Percentiles rank a stretch among this genome's conserved stretches.
Conservation (phyloP, 2,797 vertebrate species). For the Tolypeutes matacus region DNA sequence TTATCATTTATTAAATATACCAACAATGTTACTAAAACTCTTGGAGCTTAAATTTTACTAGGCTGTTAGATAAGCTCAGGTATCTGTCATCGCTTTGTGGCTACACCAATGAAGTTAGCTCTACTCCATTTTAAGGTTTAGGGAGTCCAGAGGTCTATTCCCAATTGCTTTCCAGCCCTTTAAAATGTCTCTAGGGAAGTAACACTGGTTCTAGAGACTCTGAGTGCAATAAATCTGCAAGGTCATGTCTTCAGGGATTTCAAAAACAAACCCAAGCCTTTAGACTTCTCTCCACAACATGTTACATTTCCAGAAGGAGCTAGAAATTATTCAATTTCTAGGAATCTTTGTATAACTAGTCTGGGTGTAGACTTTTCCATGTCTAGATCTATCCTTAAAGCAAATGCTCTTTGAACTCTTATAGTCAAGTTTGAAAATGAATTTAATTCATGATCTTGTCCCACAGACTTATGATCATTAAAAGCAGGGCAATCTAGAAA, state of each 20-base stretch:
- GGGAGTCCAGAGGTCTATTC: background rate
- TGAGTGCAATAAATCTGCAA: background rate
- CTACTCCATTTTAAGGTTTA: background rate
- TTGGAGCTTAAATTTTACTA: background rate
- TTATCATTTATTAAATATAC: background rate
- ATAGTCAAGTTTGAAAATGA: background rate
- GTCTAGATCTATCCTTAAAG: background rate
- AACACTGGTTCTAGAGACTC: background rate
- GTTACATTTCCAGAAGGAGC: background rate
- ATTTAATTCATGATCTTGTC: constrained; percentile 15
- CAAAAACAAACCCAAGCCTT: constrained; percentile 1
- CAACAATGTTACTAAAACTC: background rate
- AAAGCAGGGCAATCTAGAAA: background rate
- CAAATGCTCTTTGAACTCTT: background rate
- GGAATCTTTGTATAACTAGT: background rate
- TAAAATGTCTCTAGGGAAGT: background rate
- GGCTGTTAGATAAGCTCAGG: background rate
- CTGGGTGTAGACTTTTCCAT: background rate
- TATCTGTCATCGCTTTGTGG: background rate
- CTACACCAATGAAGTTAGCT: background rate
- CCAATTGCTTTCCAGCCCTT: background rate
- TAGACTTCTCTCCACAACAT: background rate
- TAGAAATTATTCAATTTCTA: constrained; percentile 20
- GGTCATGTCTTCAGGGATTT: constrained; percentile 47
- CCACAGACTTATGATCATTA: background rate